Percentiles rank a stretch among this genome's conserved stretches.
Conservation (phyloP, 2,888 invertebrate genomes). For the Clunio marinus region DNA sequence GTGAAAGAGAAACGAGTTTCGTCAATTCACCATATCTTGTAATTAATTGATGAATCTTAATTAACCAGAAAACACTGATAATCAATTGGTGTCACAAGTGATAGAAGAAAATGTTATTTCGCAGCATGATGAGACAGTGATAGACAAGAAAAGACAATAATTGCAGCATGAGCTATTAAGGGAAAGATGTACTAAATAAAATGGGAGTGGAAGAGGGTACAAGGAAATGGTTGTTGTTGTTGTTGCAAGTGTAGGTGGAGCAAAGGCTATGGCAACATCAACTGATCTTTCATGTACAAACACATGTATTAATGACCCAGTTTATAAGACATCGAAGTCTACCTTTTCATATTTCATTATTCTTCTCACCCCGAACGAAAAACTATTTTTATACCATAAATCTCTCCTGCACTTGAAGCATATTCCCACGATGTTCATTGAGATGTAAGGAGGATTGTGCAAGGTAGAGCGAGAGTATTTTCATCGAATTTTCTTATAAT, state of each 20-base stretch:
- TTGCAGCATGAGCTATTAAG: not conserved
- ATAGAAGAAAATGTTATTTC: not conserved
- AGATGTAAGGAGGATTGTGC: no score
- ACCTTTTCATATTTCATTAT: not conserved
- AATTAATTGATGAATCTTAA: constrained; percentile 10
- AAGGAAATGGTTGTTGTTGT: no score
- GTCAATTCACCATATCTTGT: not conserved
- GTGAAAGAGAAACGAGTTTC: not conserved
- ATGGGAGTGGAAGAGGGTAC: no score
- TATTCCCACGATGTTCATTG: no score
- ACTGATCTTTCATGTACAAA: not conserved
- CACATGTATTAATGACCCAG: not conserved
- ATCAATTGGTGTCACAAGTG: constrained; percentile 28
- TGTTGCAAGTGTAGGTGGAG: no score
- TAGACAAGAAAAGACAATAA: constrained; percentile 9
- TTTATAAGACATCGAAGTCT: not conserved
- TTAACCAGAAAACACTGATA: constrained; percentile 24
- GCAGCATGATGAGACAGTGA: not conserved
- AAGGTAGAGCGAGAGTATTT: no score
- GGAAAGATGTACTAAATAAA: not conserved
- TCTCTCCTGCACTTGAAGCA: no score
- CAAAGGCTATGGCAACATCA: not conserved
- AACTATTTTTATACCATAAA: no score
- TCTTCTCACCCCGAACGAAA: no score
- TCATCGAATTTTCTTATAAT: no score